Base-by-base conservation (phyloP, 92 coral and sea anemone genomes). In the Epizoanthus rinbou region DNA sequence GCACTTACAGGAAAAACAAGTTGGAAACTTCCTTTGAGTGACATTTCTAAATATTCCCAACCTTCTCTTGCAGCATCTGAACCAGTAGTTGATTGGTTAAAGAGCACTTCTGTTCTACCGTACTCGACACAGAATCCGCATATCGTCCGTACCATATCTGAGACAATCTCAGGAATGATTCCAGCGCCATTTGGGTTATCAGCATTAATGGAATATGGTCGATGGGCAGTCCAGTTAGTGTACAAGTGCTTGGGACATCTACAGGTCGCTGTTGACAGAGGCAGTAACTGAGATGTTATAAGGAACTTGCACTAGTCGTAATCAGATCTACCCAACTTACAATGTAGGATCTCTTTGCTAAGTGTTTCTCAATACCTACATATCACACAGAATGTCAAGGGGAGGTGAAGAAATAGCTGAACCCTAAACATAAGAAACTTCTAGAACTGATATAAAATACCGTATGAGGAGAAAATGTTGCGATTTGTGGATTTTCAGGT, bases 71-170 rank as follows among this genome's bases (percentile, higher is more conserved):
- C 54, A 50, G 53, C 39, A 52, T 73, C 21, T 52, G 8, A 24
- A 60, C 79, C 62, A 13, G 35, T 7, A 47, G 79, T 59, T 19
- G 62, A 73, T 59, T 73, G 62, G 63, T 73, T 73, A 53, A 73
- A 73, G 4, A 73, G 10, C 17, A 73, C 35, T 53, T 50, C 24
- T 23, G 79, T 73, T 35, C 15, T 41, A 4, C 67, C 31, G 76
- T 67, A 82, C 64, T 62, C 86, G 19, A 14, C 21, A 58, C 97
- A 93, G 31, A 58, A 56, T 16, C 94, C 97, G 45, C 97, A 93
- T 0, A 90, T 81, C 6, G 41, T 37, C 43, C 39, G 85, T 15
- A 93, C 73, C 94, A 93, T 90, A 70, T 87, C 80, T 7, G 65
- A 66, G 6, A 93, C 86, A 45, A 93, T 63, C 43, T 86, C 80